A percentile compares a stretch with the other conserved stretches of the same genome.
Conservation (phyloP, 2,888 invertebrate species). For the Drosophila robusta region DNA sequence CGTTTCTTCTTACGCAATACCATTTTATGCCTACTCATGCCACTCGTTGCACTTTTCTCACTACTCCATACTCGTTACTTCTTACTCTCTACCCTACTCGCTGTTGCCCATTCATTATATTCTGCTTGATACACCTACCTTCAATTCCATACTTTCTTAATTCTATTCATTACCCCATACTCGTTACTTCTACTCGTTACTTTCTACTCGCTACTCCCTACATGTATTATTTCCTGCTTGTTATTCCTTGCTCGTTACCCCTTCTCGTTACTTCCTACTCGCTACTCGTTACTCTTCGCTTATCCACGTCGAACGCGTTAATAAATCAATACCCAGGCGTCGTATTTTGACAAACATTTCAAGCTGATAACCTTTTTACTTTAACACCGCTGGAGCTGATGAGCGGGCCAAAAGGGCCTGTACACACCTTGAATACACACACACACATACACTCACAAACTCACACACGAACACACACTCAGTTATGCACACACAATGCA, state of each 20-base stretch:
- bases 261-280: neutral
- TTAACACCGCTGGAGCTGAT: slow-evolving; percentile 50
- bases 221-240: neutral
- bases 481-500: slow-evolving; percentile 41
- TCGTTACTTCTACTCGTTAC: neutral
- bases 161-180: neutral
- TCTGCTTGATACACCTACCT: too few relatives aligned
- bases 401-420: slow-evolving; percentile 41
- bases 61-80: too few relatives aligned
- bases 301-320: slow-evolving; percentile 47
- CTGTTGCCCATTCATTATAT: too few relatives aligned
- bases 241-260: slow-evolving; percentile 1
- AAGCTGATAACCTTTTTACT: slow-evolving; percentile 77
- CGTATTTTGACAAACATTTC: slow-evolving; percentile 72
- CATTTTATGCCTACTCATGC: too few relatives aligned
- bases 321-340: slow-evolving; percentile 74
- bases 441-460: slow-evolving; percentile 1
- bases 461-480: slow-evolving; percentile 9
- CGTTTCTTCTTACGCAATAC: too few relatives aligned
- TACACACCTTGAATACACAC: slow-evolving; percentile 33
- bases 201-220: neutral
- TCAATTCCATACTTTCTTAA: neutral
- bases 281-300: slow-evolving; percentile 20
- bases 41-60: too few relatives aligned
- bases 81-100: neutral